These are phyloP conservation scores for Cromileptes altivelis DNA, from an alignment of 2,113 vertebrate genomes.

Conservation along the genomic window DNA sequence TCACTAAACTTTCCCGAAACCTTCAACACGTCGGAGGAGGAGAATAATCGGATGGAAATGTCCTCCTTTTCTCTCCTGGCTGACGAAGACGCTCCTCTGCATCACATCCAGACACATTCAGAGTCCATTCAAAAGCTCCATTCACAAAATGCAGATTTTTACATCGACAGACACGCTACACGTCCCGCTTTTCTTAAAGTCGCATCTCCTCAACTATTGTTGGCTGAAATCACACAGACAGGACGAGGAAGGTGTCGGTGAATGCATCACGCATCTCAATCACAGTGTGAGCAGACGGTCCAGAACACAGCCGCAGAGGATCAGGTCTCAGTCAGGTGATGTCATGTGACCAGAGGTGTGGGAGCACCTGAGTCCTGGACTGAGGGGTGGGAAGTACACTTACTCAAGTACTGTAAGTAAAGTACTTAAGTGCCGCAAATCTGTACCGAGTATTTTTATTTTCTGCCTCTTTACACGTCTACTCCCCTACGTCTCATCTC, in stretches of 20 bases:
- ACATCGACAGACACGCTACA: background rate
- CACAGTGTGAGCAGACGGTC: too few species aligned
- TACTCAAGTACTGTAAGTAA: too few species aligned
- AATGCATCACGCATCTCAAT: background rate
- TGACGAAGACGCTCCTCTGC: background rate
- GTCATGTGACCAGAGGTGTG: background rate
- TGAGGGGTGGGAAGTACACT: too few species aligned
- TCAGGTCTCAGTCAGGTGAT: background rate
- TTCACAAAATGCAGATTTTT: conserved; percentile 2
- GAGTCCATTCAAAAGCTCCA: background rate
- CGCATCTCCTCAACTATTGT: background rate
- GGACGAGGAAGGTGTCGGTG: background rate
- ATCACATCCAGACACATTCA: conserved; percentile 1
- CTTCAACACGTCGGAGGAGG: background rate
- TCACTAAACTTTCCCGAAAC: background rate
- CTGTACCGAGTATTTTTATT: too few species aligned
- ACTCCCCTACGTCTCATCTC: too few species aligned
- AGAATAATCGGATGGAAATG: background rate
- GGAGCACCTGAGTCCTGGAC: too few species aligned
- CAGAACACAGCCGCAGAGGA: background rate
- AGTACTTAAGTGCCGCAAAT: too few species aligned
- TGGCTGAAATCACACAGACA: background rate
- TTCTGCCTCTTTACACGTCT: too few species aligned
- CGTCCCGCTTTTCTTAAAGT: background rate
- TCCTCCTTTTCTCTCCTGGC: background rate